Evolutionary conservation across 1,140 invertebrate genomes (phyloP).

Genomic region (Drosophila miranda): DNA sequence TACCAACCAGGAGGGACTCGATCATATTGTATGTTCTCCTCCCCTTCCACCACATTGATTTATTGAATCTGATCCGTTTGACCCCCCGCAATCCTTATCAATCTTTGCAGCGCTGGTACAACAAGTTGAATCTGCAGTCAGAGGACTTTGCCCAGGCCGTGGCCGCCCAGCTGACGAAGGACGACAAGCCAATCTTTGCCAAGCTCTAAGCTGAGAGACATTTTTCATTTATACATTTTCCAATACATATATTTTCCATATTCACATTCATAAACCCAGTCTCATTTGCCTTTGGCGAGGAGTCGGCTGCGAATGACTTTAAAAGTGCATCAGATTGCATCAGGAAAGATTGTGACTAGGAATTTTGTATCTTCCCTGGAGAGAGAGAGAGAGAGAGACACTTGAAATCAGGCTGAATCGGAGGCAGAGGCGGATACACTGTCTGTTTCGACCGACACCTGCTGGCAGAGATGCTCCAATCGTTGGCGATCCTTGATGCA

Average conservation of each 20-base stretch:
- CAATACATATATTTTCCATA: slow-evolving; percentile 18
- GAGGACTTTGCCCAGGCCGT: slow-evolving; percentile 94
- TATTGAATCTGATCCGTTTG: no score
- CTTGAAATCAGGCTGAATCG: background rate
- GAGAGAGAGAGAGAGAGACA: background rate
- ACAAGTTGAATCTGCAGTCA: slow-evolving; percentile 93
- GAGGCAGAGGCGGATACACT: background rate
- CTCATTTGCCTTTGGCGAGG: slow-evolving; percentile 8
- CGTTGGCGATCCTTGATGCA: slow-evolving; percentile 90
- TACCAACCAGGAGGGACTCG: slow-evolving; percentile 91
- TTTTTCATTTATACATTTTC: background rate
- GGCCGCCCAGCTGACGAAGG: slow-evolving; percentile 89
- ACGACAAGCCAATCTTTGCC: slow-evolving; percentile 86
- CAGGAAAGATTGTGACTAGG: slow-evolving; percentile 47
- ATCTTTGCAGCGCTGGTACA: slow-evolving; percentile 87
- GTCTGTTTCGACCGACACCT: background rate
- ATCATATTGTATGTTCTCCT: slow-evolving; percentile 90
- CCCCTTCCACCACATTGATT: no score
- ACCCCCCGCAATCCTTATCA: background rate
- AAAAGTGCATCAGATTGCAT: background rate
- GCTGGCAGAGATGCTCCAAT: slow-evolving; percentile 58
- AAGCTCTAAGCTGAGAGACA: slow-evolving; percentile 85
- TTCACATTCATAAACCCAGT: slow-evolving; percentile 8
- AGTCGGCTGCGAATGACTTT: background rate
- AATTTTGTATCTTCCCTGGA: slow-evolving; percentile 32